Evolutionary conservation across 2,113 vertebrate genomes (phyloP), one percentile per base, ranked within the genome.

Genomic region (Spea bombifrons): DNA sequence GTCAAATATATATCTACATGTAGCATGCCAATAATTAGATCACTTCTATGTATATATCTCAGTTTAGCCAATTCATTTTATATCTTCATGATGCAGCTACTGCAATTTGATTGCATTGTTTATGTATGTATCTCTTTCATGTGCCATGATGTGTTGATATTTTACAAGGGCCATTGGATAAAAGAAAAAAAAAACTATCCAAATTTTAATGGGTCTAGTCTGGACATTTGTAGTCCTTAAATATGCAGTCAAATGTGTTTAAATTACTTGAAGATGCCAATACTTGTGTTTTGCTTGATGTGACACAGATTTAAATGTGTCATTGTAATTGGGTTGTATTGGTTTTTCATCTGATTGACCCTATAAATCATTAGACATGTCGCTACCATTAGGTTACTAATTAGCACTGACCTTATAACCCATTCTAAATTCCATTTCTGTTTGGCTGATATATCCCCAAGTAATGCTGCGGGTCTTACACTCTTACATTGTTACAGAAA

Each of bases 381-480:
- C 61, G 16, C 75, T 76, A 16, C 10, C 13, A 77, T 70, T 77
- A 77, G 45, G 59, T 70, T 6, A 63, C 7, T 67, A 76, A 76
- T 69, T 57, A 68, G 50, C 7, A 9, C 65, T 59, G 75, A 46
- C 66, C 44, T 30, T 66, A 45, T 57, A 76, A 44, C 7, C 66
- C 66, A 59, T 59, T 68, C 30, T 7, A 69, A 13, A 70, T 61
- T 52, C 10, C 43, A 67, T n/a, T 12, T 57, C 52, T 68, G 43
- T 49, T 68, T 68, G 15, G 55, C 55, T 59, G 55, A 59, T 59
- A 59, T 13, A 59, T 8, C 15, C 15, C 55, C 12, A 59, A 59
- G 55, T 59, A 13, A 59, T 8, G 15, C 15, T 59, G 55, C 30
- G 30, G 30, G 30, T 30, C 30, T 30, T 30, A 30, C 30, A 30